Conservation (phyloP, 2,888 invertebrate genomes). For the Erpobdella octoculata region DNA sequence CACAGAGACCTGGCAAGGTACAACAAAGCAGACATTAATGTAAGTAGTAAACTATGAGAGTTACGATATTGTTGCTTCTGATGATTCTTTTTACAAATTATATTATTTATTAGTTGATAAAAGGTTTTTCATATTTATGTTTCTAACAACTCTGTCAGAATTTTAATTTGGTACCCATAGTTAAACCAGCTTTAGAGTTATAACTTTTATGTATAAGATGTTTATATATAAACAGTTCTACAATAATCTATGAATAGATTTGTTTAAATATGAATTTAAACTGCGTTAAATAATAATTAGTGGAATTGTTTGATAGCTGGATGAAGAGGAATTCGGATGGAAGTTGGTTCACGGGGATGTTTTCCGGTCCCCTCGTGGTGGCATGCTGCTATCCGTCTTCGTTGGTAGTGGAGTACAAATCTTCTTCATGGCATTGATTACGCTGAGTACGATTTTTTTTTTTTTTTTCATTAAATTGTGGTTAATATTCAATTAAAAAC, state of each 20-base stretch:
- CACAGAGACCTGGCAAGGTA: constrained; percentile 97
- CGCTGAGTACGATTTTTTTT: constrained; percentile 59
- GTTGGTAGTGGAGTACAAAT: constrained; percentile 94
- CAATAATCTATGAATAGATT: neutral
- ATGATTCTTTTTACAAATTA: no score
- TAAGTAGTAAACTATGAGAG: constrained; percentile 43
- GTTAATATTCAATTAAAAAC: no score
- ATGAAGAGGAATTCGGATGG: constrained; percentile 75
- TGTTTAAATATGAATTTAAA: neutral
- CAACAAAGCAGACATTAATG: constrained; percentile 68
- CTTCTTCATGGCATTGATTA: constrained; percentile 88
- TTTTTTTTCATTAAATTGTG: neutral
- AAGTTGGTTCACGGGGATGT: constrained; percentile 63
- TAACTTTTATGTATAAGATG: no score
- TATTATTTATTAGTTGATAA: no score
- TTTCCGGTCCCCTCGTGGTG: constrained; percentile 67
- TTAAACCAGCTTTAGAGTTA: no score
- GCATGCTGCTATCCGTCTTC: constrained; percentile 88
- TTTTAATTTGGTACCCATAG: no score
- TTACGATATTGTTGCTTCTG: neutral
- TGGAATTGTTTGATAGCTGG: constrained; percentile 56
- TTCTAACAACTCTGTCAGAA: no score
- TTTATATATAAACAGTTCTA: neutral
- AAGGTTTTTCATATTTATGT: no score
- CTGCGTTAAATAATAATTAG: neutral